Conservation (phyloP, 2,888 invertebrate genomes). For the Mythimna ferrago region DNA sequence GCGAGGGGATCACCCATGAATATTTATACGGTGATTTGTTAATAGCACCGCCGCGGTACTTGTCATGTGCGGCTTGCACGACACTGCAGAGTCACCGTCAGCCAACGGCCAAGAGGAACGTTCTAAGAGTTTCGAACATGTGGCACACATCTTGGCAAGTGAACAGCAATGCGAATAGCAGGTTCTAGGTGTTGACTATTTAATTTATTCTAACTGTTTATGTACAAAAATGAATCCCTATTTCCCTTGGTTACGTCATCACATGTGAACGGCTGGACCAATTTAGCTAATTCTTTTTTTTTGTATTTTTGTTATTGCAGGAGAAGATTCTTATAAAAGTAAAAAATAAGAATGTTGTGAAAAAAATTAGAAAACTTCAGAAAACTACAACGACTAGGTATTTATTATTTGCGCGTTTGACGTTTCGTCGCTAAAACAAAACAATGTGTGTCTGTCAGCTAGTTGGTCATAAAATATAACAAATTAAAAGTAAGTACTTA, state of each 20-base stretch:
- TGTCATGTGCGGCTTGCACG: slow-evolving; percentile 42
- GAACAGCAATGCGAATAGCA: neutral
- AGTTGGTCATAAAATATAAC: neutral
- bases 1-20: slow-evolving; percentile 85
- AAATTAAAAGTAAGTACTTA: neutral
- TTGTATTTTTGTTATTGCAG: too few relatives aligned
- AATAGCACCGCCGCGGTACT: slow-evolving; percentile 66
- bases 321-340: too few relatives aligned
- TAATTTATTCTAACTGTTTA: neutral
- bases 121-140: neutral
- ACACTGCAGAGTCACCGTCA: slow-evolving; percentile 22
- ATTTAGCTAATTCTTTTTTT: too few relatives aligned
- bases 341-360: too few relatives aligned
- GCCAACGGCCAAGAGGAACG: slow-evolving; percentile 9
- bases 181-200: neutral
- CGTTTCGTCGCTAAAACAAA: too few relatives aligned
- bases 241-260: too few relatives aligned
- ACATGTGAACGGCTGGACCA: too few relatives aligned
- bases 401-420: too few relatives aligned
- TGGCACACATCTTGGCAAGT: slow-evolving; percentile 1
- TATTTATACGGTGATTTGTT: slow-evolving; percentile 89
- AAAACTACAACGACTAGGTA: too few relatives aligned
- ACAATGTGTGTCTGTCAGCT: too few relatives aligned
- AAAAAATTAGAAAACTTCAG: too few relatives aligned
- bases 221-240: too few relatives aligned